A percentile compares a stretch with the other conserved stretches of the same genome.
Conservation (phyloP, 2,113 vertebrate species). For the Garra rufa region DNA sequence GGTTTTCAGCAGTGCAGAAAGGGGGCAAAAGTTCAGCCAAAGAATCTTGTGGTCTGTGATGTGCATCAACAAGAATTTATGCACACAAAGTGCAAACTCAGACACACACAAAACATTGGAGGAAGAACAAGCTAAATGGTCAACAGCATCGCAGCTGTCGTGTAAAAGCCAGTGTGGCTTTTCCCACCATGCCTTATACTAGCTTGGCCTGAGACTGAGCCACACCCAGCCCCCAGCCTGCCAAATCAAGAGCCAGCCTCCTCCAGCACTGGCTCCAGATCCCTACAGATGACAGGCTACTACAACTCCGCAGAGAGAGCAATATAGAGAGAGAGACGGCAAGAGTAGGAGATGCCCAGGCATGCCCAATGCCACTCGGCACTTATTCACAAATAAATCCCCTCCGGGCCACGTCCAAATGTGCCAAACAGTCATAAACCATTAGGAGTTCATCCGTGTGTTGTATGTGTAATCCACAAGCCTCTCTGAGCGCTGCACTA, state of each 20-base stretch:
- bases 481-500: slow-evolving; percentile 4
- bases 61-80: slow-evolving; percentile 71
- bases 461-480: slow-evolving; percentile 31
- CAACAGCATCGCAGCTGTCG: slow-evolving; percentile 48
- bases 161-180: slow-evolving; percentile 49
- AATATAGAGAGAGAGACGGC: slow-evolving; percentile 12
- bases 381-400: slow-evolving; percentile 20
- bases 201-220: neutral
- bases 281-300: slow-evolving; percentile 17
- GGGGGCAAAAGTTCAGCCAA: slow-evolving; percentile 72
- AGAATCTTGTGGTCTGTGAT: slow-evolving; percentile 71
- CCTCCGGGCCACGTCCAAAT: slow-evolving; percentile 9
- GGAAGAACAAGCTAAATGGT: slow-evolving; percentile 31
- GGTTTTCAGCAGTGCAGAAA: slow-evolving; percentile 62
- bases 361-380: slow-evolving; percentile 23
- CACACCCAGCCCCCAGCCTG: slow-evolving; percentile 8
- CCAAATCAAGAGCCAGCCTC: slow-evolving; percentile 26
- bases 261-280: neutral
- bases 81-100: neutral
- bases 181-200: slow-evolving; percentile 42
- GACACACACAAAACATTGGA: slow-evolving; percentile 32
- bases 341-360: slow-evolving; percentile 25
- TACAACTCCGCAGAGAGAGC: slow-evolving; percentile 10
- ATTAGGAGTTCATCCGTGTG: slow-evolving; percentile 38
- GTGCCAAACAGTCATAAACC: slow-evolving; percentile 39